Conservation (phyloP, 2,888 invertebrate species). For the Therioaphis trifolii region DNA sequence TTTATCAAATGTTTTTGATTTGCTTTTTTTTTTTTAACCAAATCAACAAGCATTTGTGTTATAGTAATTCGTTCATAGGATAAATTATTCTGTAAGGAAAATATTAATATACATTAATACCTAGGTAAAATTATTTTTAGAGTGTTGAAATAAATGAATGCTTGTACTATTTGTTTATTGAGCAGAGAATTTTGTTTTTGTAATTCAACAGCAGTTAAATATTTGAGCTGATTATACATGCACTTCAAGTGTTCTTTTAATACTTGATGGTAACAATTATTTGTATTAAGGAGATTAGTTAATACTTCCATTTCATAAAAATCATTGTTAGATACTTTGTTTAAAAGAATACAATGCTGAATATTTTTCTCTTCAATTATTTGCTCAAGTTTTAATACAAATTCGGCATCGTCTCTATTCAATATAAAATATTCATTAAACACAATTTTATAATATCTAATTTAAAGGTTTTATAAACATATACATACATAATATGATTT, state of each 20-base stretch:
- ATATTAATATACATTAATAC: neutral
- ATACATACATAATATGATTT: too few relatives aligned
- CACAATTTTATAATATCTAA: neutral
- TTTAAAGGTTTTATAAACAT: too few relatives aligned
- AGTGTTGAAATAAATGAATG: neutral
- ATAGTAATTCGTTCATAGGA: conserved; percentile 42
- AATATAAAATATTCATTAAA: conserved; percentile 17
- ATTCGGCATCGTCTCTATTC: conserved; percentile 10
- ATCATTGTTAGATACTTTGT: conserved; percentile 35
- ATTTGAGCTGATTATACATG: conserved; percentile 57
- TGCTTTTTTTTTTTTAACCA: conserved; percentile 49
- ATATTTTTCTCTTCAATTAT: conserved; percentile 35
- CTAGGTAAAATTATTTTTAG: neutral
- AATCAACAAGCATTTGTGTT: conserved; percentile 44
- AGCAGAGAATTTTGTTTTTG: conserved; percentile 35
- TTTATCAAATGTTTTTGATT: conserved; percentile 42
- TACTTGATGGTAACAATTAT: conserved; percentile 51
- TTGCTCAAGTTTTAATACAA: conserved; percentile 51
- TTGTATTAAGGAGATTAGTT: conserved; percentile 44
- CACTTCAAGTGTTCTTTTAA: conserved; percentile 54
- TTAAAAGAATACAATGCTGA: conserved; percentile 31
- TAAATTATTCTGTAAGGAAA: conserved; percentile 43
- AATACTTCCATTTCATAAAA: conserved; percentile 45
- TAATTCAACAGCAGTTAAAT: conserved; percentile 45
- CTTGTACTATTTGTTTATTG: conserved; percentile 44